Base-by-base conservation (phyloP, 2,797 vertebrate species). In the Parambassis ranga region DNA sequence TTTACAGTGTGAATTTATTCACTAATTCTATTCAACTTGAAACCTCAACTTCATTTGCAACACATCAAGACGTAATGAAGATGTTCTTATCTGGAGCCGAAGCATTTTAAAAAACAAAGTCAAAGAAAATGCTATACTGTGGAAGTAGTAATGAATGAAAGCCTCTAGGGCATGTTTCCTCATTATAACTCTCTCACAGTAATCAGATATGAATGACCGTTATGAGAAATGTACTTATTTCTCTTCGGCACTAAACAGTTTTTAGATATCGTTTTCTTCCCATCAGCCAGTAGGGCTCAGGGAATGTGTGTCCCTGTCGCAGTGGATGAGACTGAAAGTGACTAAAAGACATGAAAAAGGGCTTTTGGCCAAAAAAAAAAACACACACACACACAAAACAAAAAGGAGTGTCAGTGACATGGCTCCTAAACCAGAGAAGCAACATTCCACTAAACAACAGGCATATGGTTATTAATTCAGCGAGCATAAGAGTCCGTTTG, bases 391-490 rank as follows among this genome's bases (percentile, higher is more conserved):
- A n/a, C n/a, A n/a, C n/a, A n/a, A 26, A 51, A 57, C 55, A 71
- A 46, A 43, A 14, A 20, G 38, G 38, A 76, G 35, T 57, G 53
- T 43, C 61, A 63, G 66, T 39, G 51, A 28, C 43, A 67, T 15
- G 35, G 53, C 49, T 44, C 20, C 53, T 57, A 68, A 74, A 81
- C 75, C 39, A 51, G 59, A 71, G 65, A 46, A 61, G 49, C 53
- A 49, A 44, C 10, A 18, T 85, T 72, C 36, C 27, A 15, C 74
- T 33, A 57, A 83, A 87, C 84, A 88, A 87, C 81, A 71, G 72
- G 60, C 58, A 52, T 32, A 36, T 23, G 26, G 38, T 91, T 78
- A 88, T 90, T 90, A 83, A 90, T 90, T 87, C 65, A 91, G 58
- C 1, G 0, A 44, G 79, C 64, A 36, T 71, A 87, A 88, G 58